phyloP scores from a whole-genome alignment of 2,888 invertebrate genomes.

The Sarcophaga rosellei region DNA sequence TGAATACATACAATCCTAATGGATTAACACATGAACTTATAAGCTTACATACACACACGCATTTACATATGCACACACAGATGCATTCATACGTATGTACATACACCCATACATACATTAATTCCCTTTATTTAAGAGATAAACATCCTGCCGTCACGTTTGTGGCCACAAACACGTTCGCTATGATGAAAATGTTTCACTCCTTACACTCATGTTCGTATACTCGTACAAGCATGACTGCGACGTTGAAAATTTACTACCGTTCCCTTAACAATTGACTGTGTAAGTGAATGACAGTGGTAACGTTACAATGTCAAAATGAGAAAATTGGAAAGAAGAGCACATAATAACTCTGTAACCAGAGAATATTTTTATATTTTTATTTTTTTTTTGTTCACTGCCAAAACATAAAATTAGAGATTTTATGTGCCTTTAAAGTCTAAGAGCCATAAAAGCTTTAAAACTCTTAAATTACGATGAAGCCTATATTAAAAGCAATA shows the following conservation, averaged over 20 bases:
- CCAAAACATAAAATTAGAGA: too few relatives aligned
- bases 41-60: too few relatives aligned
- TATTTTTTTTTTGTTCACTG: too few relatives aligned
- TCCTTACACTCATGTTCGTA: not conserved
- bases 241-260: not conserved
- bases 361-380: too few relatives aligned
- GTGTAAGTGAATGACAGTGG: not conserved
- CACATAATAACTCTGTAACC: too few relatives aligned
- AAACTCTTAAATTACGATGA: too few relatives aligned
- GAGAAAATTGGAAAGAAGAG: too few relatives aligned
- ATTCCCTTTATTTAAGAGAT: constrained; percentile 44
- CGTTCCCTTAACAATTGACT: not conserved
- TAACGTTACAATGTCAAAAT: not conserved
- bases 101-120: constrained; percentile 31
- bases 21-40: too few relatives aligned
- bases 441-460: too few relatives aligned
- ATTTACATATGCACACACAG: not conserved
- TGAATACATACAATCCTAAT: too few relatives aligned
- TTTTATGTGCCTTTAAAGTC: too few relatives aligned
- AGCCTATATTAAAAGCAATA: too few relatives aligned
- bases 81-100: not conserved
- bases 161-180: constrained; percentile 55
- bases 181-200: constrained; percentile 16
- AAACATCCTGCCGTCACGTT: constrained; percentile 38
- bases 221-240: constrained; percentile 7